These are phyloP conservation scores for Folsomia candida DNA, from an alignment of 2,888 invertebrate genomes.

Conservation along the genomic window DNA sequence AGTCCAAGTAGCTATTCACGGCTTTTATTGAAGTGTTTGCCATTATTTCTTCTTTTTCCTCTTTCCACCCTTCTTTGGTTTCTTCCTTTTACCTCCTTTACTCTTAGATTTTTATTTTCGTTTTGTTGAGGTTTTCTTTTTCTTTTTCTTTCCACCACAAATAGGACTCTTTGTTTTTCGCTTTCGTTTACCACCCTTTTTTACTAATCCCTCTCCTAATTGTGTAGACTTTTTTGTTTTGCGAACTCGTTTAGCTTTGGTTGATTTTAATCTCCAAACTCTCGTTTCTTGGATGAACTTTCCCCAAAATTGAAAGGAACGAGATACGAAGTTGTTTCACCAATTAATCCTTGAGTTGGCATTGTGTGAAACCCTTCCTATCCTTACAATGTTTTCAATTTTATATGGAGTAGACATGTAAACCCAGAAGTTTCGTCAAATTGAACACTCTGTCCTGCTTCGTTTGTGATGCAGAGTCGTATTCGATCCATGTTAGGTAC, in stretches of 20 bases:
- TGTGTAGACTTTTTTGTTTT: too few species aligned
- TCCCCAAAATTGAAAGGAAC: background rate
- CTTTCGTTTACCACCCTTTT: background rate
- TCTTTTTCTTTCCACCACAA: background rate
- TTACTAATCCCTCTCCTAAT: background rate
- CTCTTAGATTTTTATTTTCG: background rate
- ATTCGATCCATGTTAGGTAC: background rate
- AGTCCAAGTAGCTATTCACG: background rate
- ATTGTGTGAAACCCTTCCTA: background rate
- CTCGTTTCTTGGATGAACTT: background rate
- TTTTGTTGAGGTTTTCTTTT: background rate
- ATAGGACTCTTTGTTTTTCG: background rate
- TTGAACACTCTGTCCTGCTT: background rate
- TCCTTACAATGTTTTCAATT: background rate
- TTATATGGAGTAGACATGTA: conserved; percentile 3
- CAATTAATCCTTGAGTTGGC: background rate
- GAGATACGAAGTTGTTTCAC: background rate
- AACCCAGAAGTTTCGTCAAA: background rate
- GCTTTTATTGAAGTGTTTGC: background rate
- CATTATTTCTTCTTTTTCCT: background rate
- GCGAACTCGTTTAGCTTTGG: background rate
- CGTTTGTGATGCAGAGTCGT: background rate
- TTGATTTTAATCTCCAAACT: too few species aligned
- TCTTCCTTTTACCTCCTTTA: background rate
- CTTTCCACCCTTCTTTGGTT: background rate